Conservation (phyloP, 2,113 vertebrate species). For the Pachypanchax playfairii region DNA sequence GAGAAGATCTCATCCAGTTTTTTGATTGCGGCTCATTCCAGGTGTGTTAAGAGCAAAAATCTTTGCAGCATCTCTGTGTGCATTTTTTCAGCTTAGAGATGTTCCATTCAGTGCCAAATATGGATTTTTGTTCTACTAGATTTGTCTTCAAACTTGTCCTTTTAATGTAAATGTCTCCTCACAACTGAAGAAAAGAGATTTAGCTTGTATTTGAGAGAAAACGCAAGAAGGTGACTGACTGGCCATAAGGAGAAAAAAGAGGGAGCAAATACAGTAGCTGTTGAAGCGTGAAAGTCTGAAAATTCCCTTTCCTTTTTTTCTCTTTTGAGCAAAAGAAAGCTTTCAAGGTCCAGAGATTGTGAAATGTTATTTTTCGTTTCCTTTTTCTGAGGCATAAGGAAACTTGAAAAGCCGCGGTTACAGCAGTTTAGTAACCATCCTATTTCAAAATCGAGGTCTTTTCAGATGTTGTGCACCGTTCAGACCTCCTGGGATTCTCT, state of each 20-base stretch:
- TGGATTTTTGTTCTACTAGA: conserved; percentile 34
- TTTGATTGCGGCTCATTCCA: too few relatives aligned
- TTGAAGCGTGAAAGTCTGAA: conserved; percentile 73
- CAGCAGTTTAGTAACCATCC: conserved; percentile 77
- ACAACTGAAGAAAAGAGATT: conserved; percentile 52
- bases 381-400: conserved; percentile 58
- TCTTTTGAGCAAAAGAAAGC: conserved; percentile 62
- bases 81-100: neutral
- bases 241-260: conserved; percentile 22
- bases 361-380: conserved; percentile 75
- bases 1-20: too few relatives aligned
- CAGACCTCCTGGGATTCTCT: conserved; percentile 64
- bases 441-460: conserved; percentile 71
- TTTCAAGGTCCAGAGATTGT: conserved; percentile 76
- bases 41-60: neutral
- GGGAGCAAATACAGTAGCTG: conserved; percentile 65
- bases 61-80: neutral
- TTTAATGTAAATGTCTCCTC: conserved; percentile 58
- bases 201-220: conserved; percentile 55
- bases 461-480: conserved; percentile 68
- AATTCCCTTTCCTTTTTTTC: conserved; percentile 55
- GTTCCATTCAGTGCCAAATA: neutral
- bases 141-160: conserved; percentile 66
- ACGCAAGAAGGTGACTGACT: conserved; percentile 48
- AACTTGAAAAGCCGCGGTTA: conserved; percentile 71